Evolutionary conservation across 2,797 vertebrate genomes (phyloP), one percentile per base, ranked within the genome.

Genomic region (Falco berigora): DNA sequence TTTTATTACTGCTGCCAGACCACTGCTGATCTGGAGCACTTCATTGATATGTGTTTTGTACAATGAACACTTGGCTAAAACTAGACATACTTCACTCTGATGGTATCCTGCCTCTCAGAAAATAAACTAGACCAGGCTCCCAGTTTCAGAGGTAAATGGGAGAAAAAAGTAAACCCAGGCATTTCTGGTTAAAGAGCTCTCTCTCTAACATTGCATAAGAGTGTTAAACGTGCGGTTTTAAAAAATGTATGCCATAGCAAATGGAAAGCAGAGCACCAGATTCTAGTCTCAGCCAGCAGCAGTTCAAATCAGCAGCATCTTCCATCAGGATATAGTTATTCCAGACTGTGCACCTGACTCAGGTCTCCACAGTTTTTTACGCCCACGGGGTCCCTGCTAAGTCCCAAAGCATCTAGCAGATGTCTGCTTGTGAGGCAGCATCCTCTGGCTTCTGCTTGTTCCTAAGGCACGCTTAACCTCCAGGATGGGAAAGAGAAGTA

Each of bases 1-100:
- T 84, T 90, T 88, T 71, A 62, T 75, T 81, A 72, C 72, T 76
- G 49, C 79, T 96, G 86, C 77, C 92, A 94, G 92, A 77, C 55
- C 83, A 85, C 50, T 83, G 69, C 61, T 91, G 58, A 96, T 96
- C 90, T 89, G 77, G 62, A 83, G 21, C 61, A 36, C 46, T 88
- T 62, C 14, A 6, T 59, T 76, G 92, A 73, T 74, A 49, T 6
- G 63, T 74, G 47, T 25, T 69, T 82, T 83, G 66, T 52, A 58
- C 59, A 61, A 49, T 36, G 50, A 88, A 28, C 63, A 23, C 55
- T 88, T 71, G 88, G 92, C 88, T 89, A 67, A 83, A 79, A 47
- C 56, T 80, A 81, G 59, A 56, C 49, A 72, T 93, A 46, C 69
- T 68, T 95, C 67, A 50, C 69, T 77, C 61, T 75, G 74, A 21